Evolutionary conservation across 2,888 invertebrate genomes (phyloP).

Genomic region (Doris montereyensis): DNA sequence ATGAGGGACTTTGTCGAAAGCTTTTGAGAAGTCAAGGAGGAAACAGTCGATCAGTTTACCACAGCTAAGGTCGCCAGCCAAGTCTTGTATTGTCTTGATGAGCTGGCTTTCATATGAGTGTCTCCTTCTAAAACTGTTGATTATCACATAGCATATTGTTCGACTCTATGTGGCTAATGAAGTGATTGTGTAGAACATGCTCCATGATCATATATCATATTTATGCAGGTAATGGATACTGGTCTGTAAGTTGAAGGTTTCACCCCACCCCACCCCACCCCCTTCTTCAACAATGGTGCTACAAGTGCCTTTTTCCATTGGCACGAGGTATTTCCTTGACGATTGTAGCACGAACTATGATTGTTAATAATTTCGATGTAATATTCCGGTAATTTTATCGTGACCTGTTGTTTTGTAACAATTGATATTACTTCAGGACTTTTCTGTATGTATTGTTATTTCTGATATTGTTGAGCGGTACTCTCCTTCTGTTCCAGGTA

Average conservation of each 20-base stretch:
- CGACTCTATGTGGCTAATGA: too few species aligned
- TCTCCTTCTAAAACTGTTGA: too few species aligned
- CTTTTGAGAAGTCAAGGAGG: constrained; percentile 16
- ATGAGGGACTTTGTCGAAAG: constrained; percentile 34
- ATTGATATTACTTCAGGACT: not conserved
- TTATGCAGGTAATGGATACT: constrained; percentile 29
- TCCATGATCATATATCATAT: too few species aligned
- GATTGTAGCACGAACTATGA: not conserved
- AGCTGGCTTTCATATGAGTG: too few species aligned
- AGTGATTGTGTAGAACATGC: too few species aligned
- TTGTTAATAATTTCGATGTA: not conserved
- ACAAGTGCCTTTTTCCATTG: constrained; percentile 13
- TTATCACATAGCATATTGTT: too few species aligned
- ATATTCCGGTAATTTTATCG: not conserved
- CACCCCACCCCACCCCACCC: not conserved
- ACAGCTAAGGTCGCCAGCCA: too few species aligned
- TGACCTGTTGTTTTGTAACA: not conserved
- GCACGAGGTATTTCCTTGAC: not conserved
- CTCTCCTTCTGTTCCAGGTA: not conserved
- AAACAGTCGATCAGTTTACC: too few species aligned
- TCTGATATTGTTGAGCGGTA: not conserved
- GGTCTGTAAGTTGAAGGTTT: not conserved
- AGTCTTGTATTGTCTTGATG: too few species aligned
- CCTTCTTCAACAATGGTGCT: constrained; percentile 33
- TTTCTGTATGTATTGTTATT: not conserved